phyloP scores from a whole-genome alignment of 2,113 vertebrate genomes.

The Eretmochelys imbricata region DNA sequence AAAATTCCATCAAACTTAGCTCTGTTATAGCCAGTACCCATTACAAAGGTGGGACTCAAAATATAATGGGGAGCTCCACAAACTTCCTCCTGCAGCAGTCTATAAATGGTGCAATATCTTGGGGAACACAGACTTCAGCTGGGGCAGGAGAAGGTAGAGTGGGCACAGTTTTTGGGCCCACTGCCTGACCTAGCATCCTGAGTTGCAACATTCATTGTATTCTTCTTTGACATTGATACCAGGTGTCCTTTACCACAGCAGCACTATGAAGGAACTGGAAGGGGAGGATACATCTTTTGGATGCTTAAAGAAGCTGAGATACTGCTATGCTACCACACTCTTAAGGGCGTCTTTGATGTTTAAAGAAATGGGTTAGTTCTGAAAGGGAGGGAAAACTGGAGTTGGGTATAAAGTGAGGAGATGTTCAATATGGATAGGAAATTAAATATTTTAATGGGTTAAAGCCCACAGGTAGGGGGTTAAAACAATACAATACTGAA shows the following conservation, averaged over 20 bases:
- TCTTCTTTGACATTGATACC: not conserved
- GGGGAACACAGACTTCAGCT: not conserved
- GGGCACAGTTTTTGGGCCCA: not conserved
- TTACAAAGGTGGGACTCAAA: not conserved
- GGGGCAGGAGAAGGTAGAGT: not conserved
- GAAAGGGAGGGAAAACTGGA: not conserved
- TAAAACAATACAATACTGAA: not conserved
- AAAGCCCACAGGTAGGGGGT: not conserved
- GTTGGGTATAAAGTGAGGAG: not conserved
- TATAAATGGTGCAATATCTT: not conserved
- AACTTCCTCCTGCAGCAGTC: not conserved
- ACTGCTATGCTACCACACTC: not conserved
- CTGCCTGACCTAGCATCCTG: not conserved
- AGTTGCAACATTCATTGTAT: not conserved
- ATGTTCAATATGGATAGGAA: conserved; percentile 7
- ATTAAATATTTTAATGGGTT: not conserved
- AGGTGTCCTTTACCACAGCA: not conserved
- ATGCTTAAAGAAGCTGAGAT: not conserved
- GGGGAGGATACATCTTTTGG: fast-evolving
- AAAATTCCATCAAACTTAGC: not conserved
- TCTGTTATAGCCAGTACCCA: not conserved
- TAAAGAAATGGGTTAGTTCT: not conserved
- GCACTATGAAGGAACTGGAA: not conserved
- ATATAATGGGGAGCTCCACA: not conserved
- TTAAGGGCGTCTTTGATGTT: not conserved